Evolutionary conservation across 2,797 vertebrate genomes (phyloP), one percentile per base, ranked within the genome.

Genomic region (Anolis apletophallus): DNA sequence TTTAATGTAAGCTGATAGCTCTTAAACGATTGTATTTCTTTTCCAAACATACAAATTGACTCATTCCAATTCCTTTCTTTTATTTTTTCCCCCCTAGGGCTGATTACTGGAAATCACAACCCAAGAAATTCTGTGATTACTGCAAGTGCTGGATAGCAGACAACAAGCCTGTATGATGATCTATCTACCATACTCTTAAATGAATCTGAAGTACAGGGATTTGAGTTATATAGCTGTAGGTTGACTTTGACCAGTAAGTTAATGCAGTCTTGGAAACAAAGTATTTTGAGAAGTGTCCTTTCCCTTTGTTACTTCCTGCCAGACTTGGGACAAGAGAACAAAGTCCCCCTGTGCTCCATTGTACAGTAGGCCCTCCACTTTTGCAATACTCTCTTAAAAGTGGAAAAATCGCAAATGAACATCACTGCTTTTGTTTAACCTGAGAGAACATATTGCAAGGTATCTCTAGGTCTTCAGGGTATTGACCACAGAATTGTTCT

Each of bases 91-190:
- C 40, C 40, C 40, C 40, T 92, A 99, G 99, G 99, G 98, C 99
- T 40, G 99, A 99, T 90, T 99, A 98, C 95, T 99, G 99, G 99
- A 99, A 99, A 92, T 99, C 99, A 34, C 99, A 99, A 81, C 99
- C 99, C 54, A 98, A 98, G 96, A 99, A 99, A 89, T 99, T 99
- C 95, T 99, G 98, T 85, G 98, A 98, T 93, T 99, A 99, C 94
- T 99, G 99, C 96, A 99, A 99, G 94, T 99, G 99, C 93, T 99
- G 98, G 99, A 99, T 99, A 94, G 98, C 98, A 6, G 99, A 99
- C 95, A 99, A 99, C 93, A 99, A 98, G 89, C 99, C 98, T 89
- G 99, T 99, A 97, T 91, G 98, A 93, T 93, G 87, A 71, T 92
- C 88, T 84, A 32, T 11, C 61, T 69, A 82, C 54, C 29, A 0